phyloP scores from a whole-genome alignment of 1,140 invertebrate genomes.

The Trissolcus basalis region DNA sequence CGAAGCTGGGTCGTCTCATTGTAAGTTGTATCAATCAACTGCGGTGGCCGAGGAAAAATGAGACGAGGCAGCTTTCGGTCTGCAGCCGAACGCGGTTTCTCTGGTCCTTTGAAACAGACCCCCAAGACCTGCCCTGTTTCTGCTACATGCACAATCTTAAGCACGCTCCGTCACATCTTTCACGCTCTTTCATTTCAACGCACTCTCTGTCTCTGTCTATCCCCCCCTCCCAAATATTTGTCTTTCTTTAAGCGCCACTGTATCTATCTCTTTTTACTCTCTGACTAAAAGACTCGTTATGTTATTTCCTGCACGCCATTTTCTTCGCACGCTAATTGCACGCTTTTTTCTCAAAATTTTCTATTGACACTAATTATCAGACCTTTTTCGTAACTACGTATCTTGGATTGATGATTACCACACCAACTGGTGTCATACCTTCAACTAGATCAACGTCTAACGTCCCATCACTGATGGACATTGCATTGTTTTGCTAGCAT shows the following conservation, averaged over 20 bases:
- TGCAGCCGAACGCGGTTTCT: too few species aligned
- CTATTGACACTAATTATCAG: constrained; percentile 35
- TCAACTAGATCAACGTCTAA: constrained; percentile 17
- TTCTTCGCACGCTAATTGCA: constrained; percentile 72
- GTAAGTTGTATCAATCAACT: too few species aligned
- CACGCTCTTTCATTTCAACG: constrained; percentile 20
- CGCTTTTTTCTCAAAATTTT: constrained; percentile 60
- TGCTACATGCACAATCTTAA: constrained; percentile 45
- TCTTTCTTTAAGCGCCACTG: constrained; percentile 33
- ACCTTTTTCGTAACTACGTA: constrained; percentile 42
- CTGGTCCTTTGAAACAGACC: too few species aligned
- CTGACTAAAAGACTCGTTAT: constrained; percentile 53
- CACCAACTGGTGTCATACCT: not conserved
- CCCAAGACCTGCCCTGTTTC: constrained; percentile 23
- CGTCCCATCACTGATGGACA: too few species aligned
- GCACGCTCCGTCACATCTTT: constrained; percentile 36
- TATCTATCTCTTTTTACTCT: constrained; percentile 44
- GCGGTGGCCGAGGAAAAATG: too few species aligned
- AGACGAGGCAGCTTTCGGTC: too few species aligned
- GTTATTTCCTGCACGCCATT: constrained; percentile 67
- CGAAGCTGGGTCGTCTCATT: too few species aligned
- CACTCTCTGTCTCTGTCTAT: not conserved
- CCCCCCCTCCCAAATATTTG: constrained; percentile 23
- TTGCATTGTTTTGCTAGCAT: constrained; percentile 43
- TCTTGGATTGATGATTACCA: not conserved